A percentile compares a stretch with the other conserved stretches of the same genome.
Evolutionary conservation across 2,113 vertebrate genomes (phyloP).

Genomic region (Fregata magnificens): DNA sequence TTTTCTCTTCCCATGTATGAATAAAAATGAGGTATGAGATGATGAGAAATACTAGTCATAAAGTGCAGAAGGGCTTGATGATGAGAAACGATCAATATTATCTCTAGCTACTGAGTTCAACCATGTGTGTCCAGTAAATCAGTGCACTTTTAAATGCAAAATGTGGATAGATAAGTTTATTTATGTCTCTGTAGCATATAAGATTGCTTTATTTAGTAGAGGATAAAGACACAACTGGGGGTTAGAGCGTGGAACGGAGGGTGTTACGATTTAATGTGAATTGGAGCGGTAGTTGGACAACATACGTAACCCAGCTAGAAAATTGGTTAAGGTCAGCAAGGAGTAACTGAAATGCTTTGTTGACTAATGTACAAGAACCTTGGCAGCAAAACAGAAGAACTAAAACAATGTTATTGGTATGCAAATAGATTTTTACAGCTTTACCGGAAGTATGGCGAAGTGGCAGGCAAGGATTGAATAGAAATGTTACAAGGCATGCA

Average conservation of each 20-base stretch:
- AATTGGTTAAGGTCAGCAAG: background rate
- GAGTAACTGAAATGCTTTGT: background rate
- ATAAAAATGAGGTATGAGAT: conserved; percentile 14
- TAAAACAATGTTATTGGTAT: background rate
- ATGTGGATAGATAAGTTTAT: background rate
- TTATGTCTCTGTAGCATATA: background rate
- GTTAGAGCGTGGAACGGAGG: background rate
- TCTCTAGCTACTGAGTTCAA: background rate
- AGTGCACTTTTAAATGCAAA: background rate
- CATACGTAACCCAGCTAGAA: background rate
- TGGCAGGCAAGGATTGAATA: background rate
- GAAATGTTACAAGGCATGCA: background rate
- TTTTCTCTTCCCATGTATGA: background rate
- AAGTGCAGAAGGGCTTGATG: background rate
- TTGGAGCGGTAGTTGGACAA: background rate
- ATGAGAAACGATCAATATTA: background rate
- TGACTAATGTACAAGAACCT: background rate
- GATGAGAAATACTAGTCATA: background rate
- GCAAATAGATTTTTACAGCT: background rate
- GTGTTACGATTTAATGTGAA: background rate
- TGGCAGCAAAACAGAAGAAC: background rate
- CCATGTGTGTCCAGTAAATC: background rate
- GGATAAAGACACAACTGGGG: background rate
- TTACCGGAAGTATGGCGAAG: fast-evolving
- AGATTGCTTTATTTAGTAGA: conserved; percentile 2